phyloP scores from a whole-genome alignment of 2,797 vertebrate genomes.

The Garrulus glandarius region DNA sequence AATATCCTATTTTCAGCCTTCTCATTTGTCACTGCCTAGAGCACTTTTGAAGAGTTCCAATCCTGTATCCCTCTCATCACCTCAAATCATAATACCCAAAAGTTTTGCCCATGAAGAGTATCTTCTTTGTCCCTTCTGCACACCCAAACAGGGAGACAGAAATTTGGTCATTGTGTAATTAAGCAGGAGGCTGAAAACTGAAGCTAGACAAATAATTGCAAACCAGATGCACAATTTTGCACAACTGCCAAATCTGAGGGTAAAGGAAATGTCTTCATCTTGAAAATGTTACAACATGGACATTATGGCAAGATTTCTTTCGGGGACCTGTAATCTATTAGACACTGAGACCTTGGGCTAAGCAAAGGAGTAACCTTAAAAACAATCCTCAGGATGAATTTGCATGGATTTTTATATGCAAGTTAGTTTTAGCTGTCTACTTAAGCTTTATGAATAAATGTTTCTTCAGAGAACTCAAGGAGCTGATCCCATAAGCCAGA shows the following conservation, averaged over 20 bases:
- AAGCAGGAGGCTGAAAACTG: background rate
- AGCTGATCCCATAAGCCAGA: background rate
- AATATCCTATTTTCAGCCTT: background rate
- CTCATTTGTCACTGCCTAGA: background rate
- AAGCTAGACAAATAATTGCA: background rate
- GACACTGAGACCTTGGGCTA: background rate
- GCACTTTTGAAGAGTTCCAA: background rate
- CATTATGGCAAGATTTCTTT: background rate
- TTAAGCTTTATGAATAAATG: background rate
- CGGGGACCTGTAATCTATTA: background rate
- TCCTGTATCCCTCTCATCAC: background rate
- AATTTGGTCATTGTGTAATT: background rate
- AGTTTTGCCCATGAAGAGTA: background rate
- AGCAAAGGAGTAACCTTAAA: background rate
- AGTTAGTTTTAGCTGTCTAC: background rate
- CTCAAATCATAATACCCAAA: background rate
- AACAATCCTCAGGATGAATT: background rate
- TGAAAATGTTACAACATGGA: background rate
- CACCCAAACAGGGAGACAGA: background rate
- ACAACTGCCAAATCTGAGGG: background rate
- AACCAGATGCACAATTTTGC: background rate
- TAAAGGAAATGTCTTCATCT: background rate
- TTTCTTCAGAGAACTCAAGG: background rate
- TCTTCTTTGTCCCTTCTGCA: background rate
- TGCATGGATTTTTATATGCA: background rate